Evolutionary conservation across 2,113 vertebrate species (phyloP).

Genomic region (Neodontobutis hainanensis): DNA sequence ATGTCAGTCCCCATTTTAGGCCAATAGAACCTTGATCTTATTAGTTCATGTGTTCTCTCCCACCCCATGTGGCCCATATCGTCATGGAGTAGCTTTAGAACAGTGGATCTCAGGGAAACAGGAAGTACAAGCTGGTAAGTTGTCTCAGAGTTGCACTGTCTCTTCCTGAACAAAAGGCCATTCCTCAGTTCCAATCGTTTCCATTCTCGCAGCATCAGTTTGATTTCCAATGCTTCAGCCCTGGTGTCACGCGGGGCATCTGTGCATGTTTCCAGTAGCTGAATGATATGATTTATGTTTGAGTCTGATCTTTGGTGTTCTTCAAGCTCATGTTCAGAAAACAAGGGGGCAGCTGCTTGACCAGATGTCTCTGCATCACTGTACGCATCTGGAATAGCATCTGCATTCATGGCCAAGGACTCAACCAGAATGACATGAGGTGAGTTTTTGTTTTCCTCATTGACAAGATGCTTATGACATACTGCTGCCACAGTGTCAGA

Average conservation of each 20-base stretch:
- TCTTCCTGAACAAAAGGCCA: background rate
- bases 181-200: background rate
- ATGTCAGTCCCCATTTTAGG: background rate
- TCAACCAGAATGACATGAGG: too few relatives aligned
- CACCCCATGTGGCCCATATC: background rate
- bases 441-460: background rate
- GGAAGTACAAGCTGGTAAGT: background rate
- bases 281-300: background rate
- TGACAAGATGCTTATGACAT: background rate
- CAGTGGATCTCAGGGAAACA: background rate
- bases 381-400: too few relatives aligned
- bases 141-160: background rate
- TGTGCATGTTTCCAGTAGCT: too few relatives aligned
- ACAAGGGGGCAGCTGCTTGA: background rate
- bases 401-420: too few relatives aligned
- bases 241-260: too few relatives aligned
- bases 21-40: background rate
- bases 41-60: background rate
- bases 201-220: background rate
- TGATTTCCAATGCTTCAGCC: too few relatives aligned
- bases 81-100: background rate
- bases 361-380: too few relatives aligned
- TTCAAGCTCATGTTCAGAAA: background rate
- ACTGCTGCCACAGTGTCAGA: background rate
- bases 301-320: background rate